A percentile compares a stretch with the other conserved stretches of the same genome.
Conservation (phyloP, 2,113 vertebrate genomes). For the Neotragus pygmaeus region DNA sequence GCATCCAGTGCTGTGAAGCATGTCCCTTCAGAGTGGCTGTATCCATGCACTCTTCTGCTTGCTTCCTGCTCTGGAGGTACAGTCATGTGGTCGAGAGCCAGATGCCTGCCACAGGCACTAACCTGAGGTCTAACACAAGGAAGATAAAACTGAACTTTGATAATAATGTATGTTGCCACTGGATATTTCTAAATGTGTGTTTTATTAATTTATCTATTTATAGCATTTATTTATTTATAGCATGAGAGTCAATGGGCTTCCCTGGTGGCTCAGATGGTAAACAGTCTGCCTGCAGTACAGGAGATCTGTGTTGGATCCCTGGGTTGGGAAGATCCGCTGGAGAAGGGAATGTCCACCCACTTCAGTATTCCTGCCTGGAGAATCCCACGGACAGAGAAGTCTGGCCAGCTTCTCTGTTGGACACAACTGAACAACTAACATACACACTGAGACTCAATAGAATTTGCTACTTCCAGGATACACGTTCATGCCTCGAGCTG, state of each 20-base stretch:
- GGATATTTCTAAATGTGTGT: conserved; percentile 92
- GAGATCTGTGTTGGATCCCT: neutral
- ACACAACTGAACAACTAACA: neutral
- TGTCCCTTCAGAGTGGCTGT: conserved; percentile 92
- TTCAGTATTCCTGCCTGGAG: neutral
- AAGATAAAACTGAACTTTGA: conserved; percentile 96
- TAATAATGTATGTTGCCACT: conserved; percentile 91
- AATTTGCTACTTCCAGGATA: conserved; percentile 92
- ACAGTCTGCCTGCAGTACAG: neutral
- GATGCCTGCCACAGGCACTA: conserved; percentile 90
- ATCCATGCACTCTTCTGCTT: conserved; percentile 87
- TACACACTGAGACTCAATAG: conserved; percentile 54
- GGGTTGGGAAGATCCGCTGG: neutral
- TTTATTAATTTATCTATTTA: conserved; percentile 81
- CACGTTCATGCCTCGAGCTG: conserved; percentile 92
- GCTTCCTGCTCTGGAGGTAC: conserved; percentile 91
- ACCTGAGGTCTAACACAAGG: conserved; percentile 95
- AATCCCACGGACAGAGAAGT: neutral
- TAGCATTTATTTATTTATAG: conserved; percentile 86
- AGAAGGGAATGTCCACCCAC: neutral
- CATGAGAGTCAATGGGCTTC: conserved; percentile 86
- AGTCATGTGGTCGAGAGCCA: conserved; percentile 92
- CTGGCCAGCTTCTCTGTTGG: neutral
- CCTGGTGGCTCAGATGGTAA: neutral
- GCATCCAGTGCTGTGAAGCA: conserved; percentile 84